These are phyloP conservation scores for Rhegmatorhina hoffmannsi DNA, from an alignment of 2,113 vertebrate species.

Conservation along the genomic window DNA sequence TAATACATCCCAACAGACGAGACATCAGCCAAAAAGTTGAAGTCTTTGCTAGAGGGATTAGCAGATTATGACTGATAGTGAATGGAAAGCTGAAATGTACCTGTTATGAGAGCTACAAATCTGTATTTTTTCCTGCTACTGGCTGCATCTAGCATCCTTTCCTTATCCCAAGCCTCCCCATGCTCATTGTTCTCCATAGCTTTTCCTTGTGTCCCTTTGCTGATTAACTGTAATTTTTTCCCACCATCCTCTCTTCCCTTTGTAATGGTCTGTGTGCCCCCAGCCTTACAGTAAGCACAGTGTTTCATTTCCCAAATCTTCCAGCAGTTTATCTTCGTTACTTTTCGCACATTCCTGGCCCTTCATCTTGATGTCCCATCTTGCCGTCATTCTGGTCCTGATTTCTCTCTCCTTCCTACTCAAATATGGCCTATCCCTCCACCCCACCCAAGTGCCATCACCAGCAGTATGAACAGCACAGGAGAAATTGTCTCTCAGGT, in stretches of 20 bases:
- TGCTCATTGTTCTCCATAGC: not conserved
- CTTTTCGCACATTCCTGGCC: not conserved
- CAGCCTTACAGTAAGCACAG: not conserved
- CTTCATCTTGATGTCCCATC: not conserved
- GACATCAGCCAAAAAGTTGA: not conserved
- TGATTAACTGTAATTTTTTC: not conserved
- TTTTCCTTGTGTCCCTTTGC: not conserved
- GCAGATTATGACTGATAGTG: not conserved
- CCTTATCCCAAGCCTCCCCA: not conserved
- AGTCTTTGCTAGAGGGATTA: not conserved
- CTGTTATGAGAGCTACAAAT: not conserved
- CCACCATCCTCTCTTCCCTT: not conserved
- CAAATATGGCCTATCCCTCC: not conserved
- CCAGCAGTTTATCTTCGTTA: not conserved
- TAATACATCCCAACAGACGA: not conserved
- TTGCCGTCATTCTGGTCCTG: fast-evolving
- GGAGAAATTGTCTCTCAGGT: not conserved
- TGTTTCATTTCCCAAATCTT: not conserved
- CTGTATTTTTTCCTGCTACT: not conserved
- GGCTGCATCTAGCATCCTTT: not conserved
- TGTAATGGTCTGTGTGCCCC: fast-evolving
- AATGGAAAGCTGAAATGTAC: not conserved
- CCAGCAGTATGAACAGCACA: not conserved
- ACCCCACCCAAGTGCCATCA: not conserved
- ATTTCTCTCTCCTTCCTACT: not conserved